Percentiles rank a stretch among this genome's conserved stretches.
Conservation (phyloP, 1,140 invertebrate species). For the Chrysomallon squamiferum region DNA sequence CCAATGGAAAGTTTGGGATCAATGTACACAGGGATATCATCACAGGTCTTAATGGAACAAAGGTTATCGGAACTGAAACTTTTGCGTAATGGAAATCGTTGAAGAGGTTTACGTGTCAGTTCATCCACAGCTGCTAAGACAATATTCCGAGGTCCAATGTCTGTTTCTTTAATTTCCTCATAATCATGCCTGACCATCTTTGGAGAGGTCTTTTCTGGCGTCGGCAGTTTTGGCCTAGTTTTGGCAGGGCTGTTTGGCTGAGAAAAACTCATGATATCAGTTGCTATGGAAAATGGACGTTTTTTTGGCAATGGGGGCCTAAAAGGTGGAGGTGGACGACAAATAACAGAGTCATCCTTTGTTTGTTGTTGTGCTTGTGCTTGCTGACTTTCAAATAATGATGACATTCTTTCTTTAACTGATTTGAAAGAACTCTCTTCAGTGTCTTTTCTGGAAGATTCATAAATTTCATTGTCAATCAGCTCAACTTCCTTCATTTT, state of each 20-base stretch:
- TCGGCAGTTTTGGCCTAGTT: not conserved
- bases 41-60: not conserved
- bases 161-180: not conserved
- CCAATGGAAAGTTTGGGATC: not conserved
- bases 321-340: slow-evolving; percentile 14
- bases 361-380: no score
- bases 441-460: not conserved
- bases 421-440: not conserved
- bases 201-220: not conserved
- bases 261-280: not conserved
- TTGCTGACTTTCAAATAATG: not conserved
- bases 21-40: not conserved
- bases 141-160: not conserved
- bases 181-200: not conserved
- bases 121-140: not conserved
- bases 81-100: slow-evolving; percentile 25
- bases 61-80: slow-evolving; percentile 34
- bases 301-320: slow-evolving; percentile 26
- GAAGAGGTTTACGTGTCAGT: not conserved
- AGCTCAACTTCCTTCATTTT: not conserved
- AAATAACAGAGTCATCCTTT: not conserved
- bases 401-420: not conserved
- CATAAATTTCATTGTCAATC: slow-evolving; percentile 12
- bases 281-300: slow-evolving; percentile 16
- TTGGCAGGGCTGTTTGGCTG: not conserved